A percentile compares a stretch with the other conserved stretches of the same genome.
phyloP scores from a whole-genome alignment of 37 sponge, comb jelly and placozoan species.

The Hexactinellida sp. region DNA sequence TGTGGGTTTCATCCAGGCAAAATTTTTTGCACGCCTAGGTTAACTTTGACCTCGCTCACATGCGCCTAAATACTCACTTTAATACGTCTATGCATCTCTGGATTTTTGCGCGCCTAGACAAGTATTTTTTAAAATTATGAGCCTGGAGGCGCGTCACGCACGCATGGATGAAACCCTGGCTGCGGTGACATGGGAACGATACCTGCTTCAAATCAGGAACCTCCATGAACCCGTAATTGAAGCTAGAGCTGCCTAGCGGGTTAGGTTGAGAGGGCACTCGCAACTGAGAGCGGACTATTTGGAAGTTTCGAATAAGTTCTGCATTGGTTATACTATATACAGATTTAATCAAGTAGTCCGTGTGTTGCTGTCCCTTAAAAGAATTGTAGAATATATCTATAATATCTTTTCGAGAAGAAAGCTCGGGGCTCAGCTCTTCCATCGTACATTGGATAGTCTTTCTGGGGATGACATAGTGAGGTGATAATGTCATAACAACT shows the following conservation, averaged over 20 bases:
- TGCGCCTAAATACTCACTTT: no score
- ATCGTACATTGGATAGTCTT: neutral
- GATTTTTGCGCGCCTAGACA: no score
- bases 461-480: neutral
- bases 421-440: neutral
- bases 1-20: no score
- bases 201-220: neutral
- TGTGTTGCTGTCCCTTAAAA: neutral
- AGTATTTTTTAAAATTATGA: no score
- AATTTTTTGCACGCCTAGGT: no score
- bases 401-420: neutral
- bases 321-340: neutral
- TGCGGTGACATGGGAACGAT: no score
- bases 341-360: neutral
- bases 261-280: neutral
- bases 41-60: no score
- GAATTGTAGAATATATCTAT: neutral
- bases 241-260: neutral
- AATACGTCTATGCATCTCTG: no score
- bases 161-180: no score
- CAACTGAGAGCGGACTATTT: neutral
- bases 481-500: no score
- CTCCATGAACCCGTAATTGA: neutral
- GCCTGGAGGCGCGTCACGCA: no score
- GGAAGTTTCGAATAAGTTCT: neutral